Evolutionary conservation across 30 jellyfish, hydroid and myxozoan species (phyloP).

Genomic region (Cassiopea xamachana): DNA sequence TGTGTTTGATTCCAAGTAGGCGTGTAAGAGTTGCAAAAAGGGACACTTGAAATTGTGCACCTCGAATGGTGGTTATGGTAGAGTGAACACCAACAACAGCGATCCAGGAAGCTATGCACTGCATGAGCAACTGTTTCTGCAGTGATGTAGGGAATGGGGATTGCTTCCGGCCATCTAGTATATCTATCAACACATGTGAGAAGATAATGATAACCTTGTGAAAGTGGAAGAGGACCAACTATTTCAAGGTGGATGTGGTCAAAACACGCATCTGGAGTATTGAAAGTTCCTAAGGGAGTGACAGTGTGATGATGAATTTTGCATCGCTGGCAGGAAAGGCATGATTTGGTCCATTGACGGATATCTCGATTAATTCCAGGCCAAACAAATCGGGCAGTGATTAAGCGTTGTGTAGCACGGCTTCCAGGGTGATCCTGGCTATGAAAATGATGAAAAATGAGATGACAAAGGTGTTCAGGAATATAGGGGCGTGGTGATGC

Average conservation of each 20-base stretch:
- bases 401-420: slow-evolving; percentile 32
- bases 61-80: slow-evolving; percentile 66
- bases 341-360: slow-evolving; percentile 45
- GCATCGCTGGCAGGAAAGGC: slow-evolving; percentile 43
- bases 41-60: slow-evolving; percentile 47
- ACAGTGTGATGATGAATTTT: slow-evolving; percentile 38
- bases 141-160: slow-evolving; percentile 34
- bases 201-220: slow-evolving; percentile 15
- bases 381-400: slow-evolving; percentile 46
- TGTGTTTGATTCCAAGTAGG: slow-evolving; percentile 8
- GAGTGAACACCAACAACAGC: slow-evolving; percentile 54
- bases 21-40: neutral
- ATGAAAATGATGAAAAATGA: slow-evolving; percentile 10
- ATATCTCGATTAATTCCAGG: slow-evolving; percentile 45
- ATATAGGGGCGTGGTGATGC: slow-evolving; percentile 13
- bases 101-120: slow-evolving; percentile 29
- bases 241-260: slow-evolving; percentile 57
- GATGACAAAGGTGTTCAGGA: slow-evolving; percentile 26
- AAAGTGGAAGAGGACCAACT: slow-evolving; percentile 56
- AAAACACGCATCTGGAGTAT: slow-evolving; percentile 37
- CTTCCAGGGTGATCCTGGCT: slow-evolving; percentile 28
- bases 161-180: slow-evolving; percentile 64
- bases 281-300: slow-evolving; percentile 22
- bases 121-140: slow-evolving; percentile 54
- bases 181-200: slow-evolving; percentile 47